Evolutionary conservation across 2,113 vertebrate species (phyloP), one percentile per base, ranked within the genome.

Genomic region (Potamarius usumacintae): DNA sequence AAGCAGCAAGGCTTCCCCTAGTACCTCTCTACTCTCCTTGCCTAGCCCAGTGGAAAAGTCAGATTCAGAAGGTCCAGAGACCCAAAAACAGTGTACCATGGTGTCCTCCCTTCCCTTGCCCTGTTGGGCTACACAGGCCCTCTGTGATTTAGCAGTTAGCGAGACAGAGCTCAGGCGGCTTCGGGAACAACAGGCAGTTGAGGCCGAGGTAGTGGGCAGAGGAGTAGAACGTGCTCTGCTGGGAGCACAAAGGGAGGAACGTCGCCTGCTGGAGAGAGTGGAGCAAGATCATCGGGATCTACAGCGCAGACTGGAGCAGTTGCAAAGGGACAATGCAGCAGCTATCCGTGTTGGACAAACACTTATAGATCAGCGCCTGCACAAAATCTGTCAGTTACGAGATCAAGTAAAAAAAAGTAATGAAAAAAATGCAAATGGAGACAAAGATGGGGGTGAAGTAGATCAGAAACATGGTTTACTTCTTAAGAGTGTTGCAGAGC

Each of bases 221-320:
- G 92, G 93, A 9, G 74, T 96, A 34, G 95, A 96, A 82, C 92
- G 94, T 11, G 94, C 95, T 7, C 81, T 96, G 42, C 82, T 94
- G 67, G 94, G 94, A 53, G 94, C 93, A 10, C 91, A 91, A 52
- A 92, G 93, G 60, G 95, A 95, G 58, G 95, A 96, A 87, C 90
- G 90, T 25, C 92, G 93, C 20, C 92, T 96, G 52, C 84, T 95
- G 17, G 94, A 94, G 77, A 92, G 92, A 71, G 95, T 96, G 71
- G 93, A 96, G 86, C 95, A 95, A 80, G 95, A 96, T 90, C 94
- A 95, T 78, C 87, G 92, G 2, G 94, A 95, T 69, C 83, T 93
- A 57, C 94, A 93, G 88, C 90, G 91, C 15, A 91, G 79, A n/a
- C 92, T 97, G 82, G 94, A 95, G 62, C 92, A 94, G 78, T 77